phyloP scores from a whole-genome alignment of 2,888 invertebrate species.

The Electrophaes corylata region DNA sequence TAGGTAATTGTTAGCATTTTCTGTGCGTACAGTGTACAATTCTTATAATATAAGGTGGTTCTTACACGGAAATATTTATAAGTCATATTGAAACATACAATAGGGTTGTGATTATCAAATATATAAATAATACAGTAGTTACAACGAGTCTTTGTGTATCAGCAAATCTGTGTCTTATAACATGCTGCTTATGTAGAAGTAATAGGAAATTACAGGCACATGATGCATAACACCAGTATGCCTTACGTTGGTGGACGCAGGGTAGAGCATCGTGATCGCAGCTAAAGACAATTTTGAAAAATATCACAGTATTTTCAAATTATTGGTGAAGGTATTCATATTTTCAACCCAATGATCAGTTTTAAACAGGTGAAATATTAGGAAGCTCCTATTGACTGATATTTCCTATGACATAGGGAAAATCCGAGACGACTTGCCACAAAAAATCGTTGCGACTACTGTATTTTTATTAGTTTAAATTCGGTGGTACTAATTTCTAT shows the following conservation, averaged over 20 bases:
- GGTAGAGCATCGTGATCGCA: too few relatives aligned
- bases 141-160: background rate
- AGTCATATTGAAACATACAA: background rate
- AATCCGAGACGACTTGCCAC: background rate
- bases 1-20: background rate
- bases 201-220: too few relatives aligned
- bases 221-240: too few relatives aligned
- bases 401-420: background rate
- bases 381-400: background rate
- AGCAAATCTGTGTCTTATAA: too few relatives aligned
- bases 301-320: too few relatives aligned
- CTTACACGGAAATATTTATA: background rate
- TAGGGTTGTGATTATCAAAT: slow-evolving; percentile 3
- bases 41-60: background rate
- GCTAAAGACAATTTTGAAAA: too few relatives aligned
- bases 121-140: background rate
- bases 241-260: too few relatives aligned
- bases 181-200: too few relatives aligned
- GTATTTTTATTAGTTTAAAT: slow-evolving; percentile 4
- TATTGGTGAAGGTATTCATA: too few relatives aligned
- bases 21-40: background rate
- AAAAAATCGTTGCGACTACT: background rate
- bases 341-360: too few relatives aligned
- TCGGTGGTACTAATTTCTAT: slow-evolving; percentile 17
- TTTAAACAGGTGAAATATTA: too few relatives aligned